phyloP scores from a whole-genome alignment of 37 sponge, comb jelly and placozoan genomes.

The Aplysina aerophoba region DNA sequence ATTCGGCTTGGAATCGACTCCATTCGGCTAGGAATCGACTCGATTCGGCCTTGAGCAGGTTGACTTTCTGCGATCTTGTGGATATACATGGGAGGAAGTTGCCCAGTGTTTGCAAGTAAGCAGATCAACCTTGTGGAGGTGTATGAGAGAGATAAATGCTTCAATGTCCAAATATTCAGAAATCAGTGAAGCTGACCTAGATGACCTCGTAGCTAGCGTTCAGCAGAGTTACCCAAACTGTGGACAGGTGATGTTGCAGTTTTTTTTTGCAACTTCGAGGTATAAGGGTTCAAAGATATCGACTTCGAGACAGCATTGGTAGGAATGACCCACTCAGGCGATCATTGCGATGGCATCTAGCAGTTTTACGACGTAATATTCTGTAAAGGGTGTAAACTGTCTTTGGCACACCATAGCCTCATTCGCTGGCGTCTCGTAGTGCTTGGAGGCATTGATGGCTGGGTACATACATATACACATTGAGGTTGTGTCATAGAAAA shows the following conservation, averaged over 20 bases:
- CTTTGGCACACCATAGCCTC: constrained; percentile 31
- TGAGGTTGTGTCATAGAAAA: too few relatives aligned
- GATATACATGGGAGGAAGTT: too few relatives aligned
- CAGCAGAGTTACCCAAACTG: constrained; percentile 27
- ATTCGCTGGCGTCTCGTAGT: constrained; percentile 2
- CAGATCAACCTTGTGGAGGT: too few relatives aligned
- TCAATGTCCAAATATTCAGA: not conserved
- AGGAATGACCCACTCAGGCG: not conserved
- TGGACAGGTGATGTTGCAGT: constrained; percentile 23
- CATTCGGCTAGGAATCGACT: too few relatives aligned
- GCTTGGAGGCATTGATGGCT: constrained; percentile 28
- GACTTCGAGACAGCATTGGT: constrained; percentile 8
- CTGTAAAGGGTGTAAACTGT: not conserved
- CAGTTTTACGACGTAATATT: not conserved
- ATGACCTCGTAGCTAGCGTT: not conserved
- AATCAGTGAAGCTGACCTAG: constrained; percentile 8
- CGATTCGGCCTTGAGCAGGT: too few relatives aligned
- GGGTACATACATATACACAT: too few relatives aligned
- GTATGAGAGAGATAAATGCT: too few relatives aligned
- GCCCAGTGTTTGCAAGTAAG: too few relatives aligned
- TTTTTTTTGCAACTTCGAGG: not conserved
- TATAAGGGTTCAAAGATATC: not conserved
- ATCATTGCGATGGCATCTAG: not conserved
- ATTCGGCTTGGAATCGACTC: too few relatives aligned
- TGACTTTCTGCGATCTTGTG: too few relatives aligned